Base-by-base conservation (phyloP, 2,113 vertebrate species). In the Corythoichthys haematopterus region DNA sequence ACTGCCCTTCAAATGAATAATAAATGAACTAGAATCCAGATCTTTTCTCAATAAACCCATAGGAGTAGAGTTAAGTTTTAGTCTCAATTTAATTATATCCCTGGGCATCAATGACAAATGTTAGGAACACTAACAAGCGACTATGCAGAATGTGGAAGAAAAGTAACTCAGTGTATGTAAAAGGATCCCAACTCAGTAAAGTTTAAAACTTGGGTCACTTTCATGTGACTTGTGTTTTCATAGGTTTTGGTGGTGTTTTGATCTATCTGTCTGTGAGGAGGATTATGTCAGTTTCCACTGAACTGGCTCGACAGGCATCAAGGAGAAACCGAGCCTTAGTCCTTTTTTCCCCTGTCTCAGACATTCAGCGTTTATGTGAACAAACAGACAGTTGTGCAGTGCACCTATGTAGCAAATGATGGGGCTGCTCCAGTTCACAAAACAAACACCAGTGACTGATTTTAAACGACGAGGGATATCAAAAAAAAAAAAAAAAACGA, bases 1-100 rank as follows among this genome's bases (percentile, higher is more conserved):
- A 2, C 33, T 68, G 70, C 62, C 48, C 63, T 33, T 58, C 56
- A 75, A 74, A 58, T 67, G 16, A 66, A 56, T 56, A 69, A 70
- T 48, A 56, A 72, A 70, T 36, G 59, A n/a, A n/a, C 68, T 57
- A 68, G 71, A 47, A 48, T 38, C 65, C 53, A 36, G 60, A 69
- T 61, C 66, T 51, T 77, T 64, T 63, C 48, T 64, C 55, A 71
- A 76, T 76, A 73, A 77, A 79, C 55, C 66, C 36, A 68, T 72
- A 67, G 61, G 48, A 50, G 57, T 65, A 66, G 61, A 75, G 65
- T 69, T n/a, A 0, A 67, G 60, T 65, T 51, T 66, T 56, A 67
- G n/a, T 37, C 60, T 58, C 37, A 71, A 52, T 60, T 75, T 67
- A 75, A 83, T 75, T 72, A 46, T 40, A 56, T 71, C 76, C 61